Percentiles rank a stretch among this genome's conserved stretches.
phyloP scores from a whole-genome alignment of 2,888 invertebrate species.

The Netelia fuscicornis region DNA sequence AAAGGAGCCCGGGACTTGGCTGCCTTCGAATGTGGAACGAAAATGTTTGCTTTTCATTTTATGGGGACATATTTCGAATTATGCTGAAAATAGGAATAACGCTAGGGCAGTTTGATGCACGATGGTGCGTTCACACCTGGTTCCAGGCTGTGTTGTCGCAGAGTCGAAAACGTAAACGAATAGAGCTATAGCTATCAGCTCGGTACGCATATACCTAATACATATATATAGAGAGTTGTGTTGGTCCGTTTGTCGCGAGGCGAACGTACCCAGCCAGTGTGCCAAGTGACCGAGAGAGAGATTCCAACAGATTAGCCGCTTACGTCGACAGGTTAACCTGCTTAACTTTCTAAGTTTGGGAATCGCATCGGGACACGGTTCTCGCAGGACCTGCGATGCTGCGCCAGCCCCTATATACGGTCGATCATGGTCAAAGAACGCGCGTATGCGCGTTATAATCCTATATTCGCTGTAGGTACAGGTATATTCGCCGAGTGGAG shows the following conservation, averaged over 20 bases:
- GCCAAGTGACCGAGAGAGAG: constrained; percentile 67
- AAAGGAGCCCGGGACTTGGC: background rate
- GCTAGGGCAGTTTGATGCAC: background rate
- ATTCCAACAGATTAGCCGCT: constrained; percentile 72
- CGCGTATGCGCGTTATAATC: constrained; percentile 7
- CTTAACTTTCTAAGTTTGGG: constrained; percentile 78
- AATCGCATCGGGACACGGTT: constrained; percentile 76
- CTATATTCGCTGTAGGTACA: background rate
- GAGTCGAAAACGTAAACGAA: constrained; percentile 22
- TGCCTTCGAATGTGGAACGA: constrained; percentile 15
- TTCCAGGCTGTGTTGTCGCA: constrained; percentile 6
- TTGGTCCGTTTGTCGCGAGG: constrained; percentile 42
- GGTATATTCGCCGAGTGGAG: constrained; percentile 5
- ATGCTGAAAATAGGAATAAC: background rate
- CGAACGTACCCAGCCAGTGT: constrained; percentile 5
- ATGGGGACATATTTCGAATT: constrained; percentile 24
- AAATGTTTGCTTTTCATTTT: constrained; percentile 59
- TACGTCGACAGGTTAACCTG: constrained; percentile 73
- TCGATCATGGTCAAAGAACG: background rate
- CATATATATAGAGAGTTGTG: background rate
- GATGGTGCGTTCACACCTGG: constrained; percentile 60
- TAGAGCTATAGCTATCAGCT: constrained; percentile 20
- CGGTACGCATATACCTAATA: background rate
- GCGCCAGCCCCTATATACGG: constrained; percentile 2
- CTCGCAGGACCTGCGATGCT: constrained; percentile 42